Base-by-base conservation (phyloP, 2,888 invertebrate genomes). In the Rambutsinella grinnellia region DNA sequence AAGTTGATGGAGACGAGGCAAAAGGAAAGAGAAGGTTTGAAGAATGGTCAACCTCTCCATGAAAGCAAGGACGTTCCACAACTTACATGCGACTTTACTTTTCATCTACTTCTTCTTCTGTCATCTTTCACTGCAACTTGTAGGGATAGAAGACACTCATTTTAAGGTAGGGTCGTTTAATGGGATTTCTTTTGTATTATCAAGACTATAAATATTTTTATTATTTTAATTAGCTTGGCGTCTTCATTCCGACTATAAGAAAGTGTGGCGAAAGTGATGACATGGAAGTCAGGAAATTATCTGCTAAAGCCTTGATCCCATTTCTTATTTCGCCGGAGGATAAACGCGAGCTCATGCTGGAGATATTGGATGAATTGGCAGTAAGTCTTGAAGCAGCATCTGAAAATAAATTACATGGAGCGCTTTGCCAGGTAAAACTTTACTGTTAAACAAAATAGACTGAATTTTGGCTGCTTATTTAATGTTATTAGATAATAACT, bases 251-350 rank as follows among this genome's bases (percentile, higher is more conserved):
- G 2, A 89, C 88, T 83, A 90, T 94, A 70, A 88, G 88, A 27
- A 85, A 88, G 26, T 93, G 93, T 85, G 90, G 92, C 1, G 86
- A 87, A 54, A 92, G 92, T 86, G 88, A 90, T 13, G 90, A 91
- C 79, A 89, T 91, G 85, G 90, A 91, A 86, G 93, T 92, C 0
- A 88, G 95, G 46, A 89, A 90, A 84, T 88, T 94, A 79, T 26
- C 84, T 47, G 85, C 86, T 1, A 78, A 74, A 61, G 79, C 83
- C 0, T 36, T 83, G 1, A 26, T 82, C 6, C 82, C 83, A 23
- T 82, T 83, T 57, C 57, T 83, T 0, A 58, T 68, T 28, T 69
- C 76, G 0, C 77, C 81, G 13, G 70, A 68, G 17, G 76, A 82
- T 5, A 74, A 79, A 24, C 19, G 57, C 24, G 36, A 69, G 24